Percentiles rank a stretch among this genome's conserved stretches.
Evolutionary conservation across 2,888 invertebrate species (phyloP).

Genomic region (Mythimna ferrago): DNA sequence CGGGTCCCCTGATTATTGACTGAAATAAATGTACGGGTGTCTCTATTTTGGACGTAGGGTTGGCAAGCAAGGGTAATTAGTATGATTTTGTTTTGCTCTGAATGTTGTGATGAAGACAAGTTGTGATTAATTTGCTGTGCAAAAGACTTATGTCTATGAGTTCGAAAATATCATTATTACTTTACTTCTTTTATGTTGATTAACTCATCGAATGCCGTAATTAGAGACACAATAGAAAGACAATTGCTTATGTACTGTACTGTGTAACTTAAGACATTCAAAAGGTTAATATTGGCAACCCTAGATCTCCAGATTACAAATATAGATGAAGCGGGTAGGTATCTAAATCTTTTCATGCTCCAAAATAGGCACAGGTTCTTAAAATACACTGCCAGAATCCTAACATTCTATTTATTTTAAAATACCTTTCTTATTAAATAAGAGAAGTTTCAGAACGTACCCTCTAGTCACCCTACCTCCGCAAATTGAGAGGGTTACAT

Average conservation of each 20-base stretch:
- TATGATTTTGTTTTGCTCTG: constrained; percentile 48
- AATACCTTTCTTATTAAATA: constrained; percentile 59
- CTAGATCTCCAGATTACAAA: background rate
- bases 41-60: constrained; percentile 65
- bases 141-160: constrained; percentile 1
- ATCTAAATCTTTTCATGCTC: background rate
- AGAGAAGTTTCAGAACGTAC: constrained; percentile 55
- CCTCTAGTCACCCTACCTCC: constrained; percentile 59
- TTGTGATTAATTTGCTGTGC: constrained; percentile 27
- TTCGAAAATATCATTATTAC: background rate
- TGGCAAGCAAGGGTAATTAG: constrained; percentile 57
- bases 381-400: constrained; percentile 37
- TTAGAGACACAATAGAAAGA: too few relatives aligned
- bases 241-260: too few relatives aligned
- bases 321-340: background rate
- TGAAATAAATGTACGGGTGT: constrained; percentile 71
- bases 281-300: background rate
- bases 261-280: too few relatives aligned
- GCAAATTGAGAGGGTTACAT: constrained; percentile 66
- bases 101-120: constrained; percentile 23
- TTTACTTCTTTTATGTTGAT: background rate
- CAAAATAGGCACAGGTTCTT: constrained; percentile 14
- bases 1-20: constrained; percentile 75
- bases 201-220: background rate
- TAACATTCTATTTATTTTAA: constrained; percentile 53